These are phyloP conservation scores for Ellobium chinense DNA, from an alignment of 2,888 invertebrate genomes.

Conservation along the genomic window DNA sequence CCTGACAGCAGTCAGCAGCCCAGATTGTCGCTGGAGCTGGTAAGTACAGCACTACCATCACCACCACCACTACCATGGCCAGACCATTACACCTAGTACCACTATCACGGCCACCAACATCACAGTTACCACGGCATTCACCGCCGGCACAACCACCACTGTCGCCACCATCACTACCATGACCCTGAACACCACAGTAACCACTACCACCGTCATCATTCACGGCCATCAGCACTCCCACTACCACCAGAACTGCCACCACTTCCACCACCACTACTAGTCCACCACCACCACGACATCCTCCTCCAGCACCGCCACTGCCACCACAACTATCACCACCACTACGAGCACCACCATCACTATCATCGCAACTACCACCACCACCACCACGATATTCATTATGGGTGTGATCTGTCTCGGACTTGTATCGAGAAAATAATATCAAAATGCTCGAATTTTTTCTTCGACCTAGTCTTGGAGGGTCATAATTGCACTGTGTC, in stretches of 20 bases:
- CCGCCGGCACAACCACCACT: neutral
- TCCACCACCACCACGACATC: neutral
- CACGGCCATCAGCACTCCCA: neutral
- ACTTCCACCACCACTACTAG: neutral
- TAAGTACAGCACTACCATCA: neutral
- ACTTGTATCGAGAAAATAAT: too few species aligned
- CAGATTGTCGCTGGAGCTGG: slow-evolving; percentile 16
- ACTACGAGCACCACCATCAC: neutral
- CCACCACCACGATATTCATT: neutral
- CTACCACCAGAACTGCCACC: neutral
- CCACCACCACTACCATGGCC: neutral
- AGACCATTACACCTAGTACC: neutral
- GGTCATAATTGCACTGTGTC: too few species aligned
- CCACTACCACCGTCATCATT: neutral
- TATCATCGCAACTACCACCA: neutral
- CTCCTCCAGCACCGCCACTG: neutral
- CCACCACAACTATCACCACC: neutral
- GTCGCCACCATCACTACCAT: neutral
- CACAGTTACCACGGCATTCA: neutral
- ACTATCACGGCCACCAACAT: neutral
- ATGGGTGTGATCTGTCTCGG: too few species aligned
- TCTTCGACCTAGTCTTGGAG: too few species aligned
- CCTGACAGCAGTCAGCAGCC: slow-evolving; percentile 47
- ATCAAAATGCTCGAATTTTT: too few species aligned
- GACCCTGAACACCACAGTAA: too few species aligned